A percentile compares a stretch with the other conserved stretches of the same genome.
Conservation (phyloP, 2,888 invertebrate genomes). For the Sabatieria punctata region DNA sequence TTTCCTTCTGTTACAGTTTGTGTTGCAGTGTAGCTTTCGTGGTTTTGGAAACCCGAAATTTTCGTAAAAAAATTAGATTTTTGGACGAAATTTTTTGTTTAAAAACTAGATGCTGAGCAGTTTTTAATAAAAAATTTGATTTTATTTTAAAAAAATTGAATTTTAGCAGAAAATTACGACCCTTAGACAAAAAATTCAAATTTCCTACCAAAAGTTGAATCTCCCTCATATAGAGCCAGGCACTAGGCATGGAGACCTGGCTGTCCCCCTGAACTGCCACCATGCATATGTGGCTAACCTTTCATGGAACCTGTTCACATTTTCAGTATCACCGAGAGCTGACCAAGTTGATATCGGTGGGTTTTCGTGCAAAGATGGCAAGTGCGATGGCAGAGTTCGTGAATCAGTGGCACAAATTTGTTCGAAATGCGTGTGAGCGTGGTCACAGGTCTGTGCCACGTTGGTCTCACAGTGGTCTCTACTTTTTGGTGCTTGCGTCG, state of each 20-base stretch:
- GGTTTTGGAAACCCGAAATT: too few species aligned
- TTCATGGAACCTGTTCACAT: too few species aligned
- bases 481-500: conserved; percentile 31
- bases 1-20: not conserved
- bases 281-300: too few species aligned
- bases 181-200: too few species aligned
- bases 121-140: not conserved
- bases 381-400: conserved; percentile 51
- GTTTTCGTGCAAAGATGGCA: conserved; percentile 39
- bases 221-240: conserved; percentile 14
- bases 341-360: conserved; percentile 44
- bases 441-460: conserved; percentile 16
- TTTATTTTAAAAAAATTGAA: too few species aligned
- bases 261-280: too few species aligned
- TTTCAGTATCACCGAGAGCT: conserved; percentile 49
- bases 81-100: too few species aligned
- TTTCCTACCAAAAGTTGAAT: not conserved
- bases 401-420: conserved; percentile 74
- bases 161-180: too few species aligned
- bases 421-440: conserved; percentile 50
- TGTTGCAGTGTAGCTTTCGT: too few species aligned
- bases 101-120: too few species aligned
- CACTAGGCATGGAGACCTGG: too few species aligned
- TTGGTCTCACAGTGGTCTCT: conserved; percentile 34
- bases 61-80: too few species aligned